Evolutionary conservation across 2,888 invertebrate genomes (phyloP), one percentile per base, ranked within the genome.

Genomic region (Diarsia dahlii): DNA sequence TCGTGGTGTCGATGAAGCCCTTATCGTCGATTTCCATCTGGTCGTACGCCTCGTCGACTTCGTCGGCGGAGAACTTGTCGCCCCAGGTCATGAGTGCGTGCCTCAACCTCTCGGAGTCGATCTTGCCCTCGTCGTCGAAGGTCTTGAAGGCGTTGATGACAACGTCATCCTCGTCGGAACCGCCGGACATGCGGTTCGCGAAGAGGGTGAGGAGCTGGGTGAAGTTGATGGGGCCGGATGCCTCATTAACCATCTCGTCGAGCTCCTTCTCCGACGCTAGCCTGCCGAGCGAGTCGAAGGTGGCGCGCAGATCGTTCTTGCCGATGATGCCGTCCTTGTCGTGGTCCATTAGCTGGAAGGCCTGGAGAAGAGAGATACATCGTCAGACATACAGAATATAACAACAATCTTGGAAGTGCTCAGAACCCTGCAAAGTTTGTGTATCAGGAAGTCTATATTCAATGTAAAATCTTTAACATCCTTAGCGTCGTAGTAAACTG

Each of bases 311-410:
- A 97, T 99, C 99, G 96, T 98, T 98, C 97, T 99, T 99, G 95
- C 98, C 97, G 96, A 98, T 97, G 96, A 98, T 97, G 90, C 98
- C 98, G 94, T 99, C 99, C 97, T 99, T 99, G 97, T 99, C 99
- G 96, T 98, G 98, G 97, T 99, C 99, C 98, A 99, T 99, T 92
- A 99, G 98, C 97, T 98, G 98, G 98, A 99, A 99, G 93, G 98
- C 99, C 98, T 99, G 94, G 10, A 73, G 80, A 77, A 78, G 50
- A 80, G 82, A 74, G 34, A 73, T 39, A 20, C 1, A 54, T 50
- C n/a, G 50, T 86, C 46, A 84, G 12, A 83, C 15, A 46, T 23
- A 10, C 52, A 15, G 15, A 48, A 70, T 52, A n/a, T 6, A n/a
- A 56, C 15, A 50, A 9, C 9, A 52, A 52, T 13, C 0, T n/a